Conservation (phyloP, 2,113 vertebrate genomes). For the Tachycineta bicolor region DNA sequence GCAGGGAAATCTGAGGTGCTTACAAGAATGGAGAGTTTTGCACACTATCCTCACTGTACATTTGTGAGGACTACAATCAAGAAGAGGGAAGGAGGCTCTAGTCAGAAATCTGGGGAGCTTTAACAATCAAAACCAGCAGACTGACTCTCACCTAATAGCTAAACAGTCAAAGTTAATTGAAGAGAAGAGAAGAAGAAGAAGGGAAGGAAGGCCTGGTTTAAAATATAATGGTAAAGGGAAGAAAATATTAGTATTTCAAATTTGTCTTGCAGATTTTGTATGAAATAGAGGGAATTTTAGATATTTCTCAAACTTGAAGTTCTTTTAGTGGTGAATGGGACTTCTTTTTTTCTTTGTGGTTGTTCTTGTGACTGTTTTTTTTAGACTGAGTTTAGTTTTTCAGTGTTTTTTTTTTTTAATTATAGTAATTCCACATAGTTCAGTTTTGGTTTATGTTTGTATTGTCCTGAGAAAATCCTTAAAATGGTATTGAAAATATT, state of each 20-base stretch:
- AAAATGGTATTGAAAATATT: neutral
- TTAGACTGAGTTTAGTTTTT: neutral
- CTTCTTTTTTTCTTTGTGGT: neutral
- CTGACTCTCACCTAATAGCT: neutral
- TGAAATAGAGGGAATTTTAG: neutral
- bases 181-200: neutral
- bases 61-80: neutral
- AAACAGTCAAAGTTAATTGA: neutral
- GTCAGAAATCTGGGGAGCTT: neutral
- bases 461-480: neutral
- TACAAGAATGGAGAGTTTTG: neutral
- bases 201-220: neutral
- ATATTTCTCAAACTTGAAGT: neutral
- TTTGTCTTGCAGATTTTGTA: neutral
- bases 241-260: neutral
- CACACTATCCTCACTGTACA: neutral
- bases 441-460: neutral
- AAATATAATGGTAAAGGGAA: neutral
- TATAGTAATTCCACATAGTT: neutral
- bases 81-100: neutral
- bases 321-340: neutral
- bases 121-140: neutral
- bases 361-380: neutral
- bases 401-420: fast-evolving
- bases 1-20: neutral